Evolutionary conservation across 1,140 invertebrate species (phyloP).

Genomic region (Charaxes varanes): DNA sequence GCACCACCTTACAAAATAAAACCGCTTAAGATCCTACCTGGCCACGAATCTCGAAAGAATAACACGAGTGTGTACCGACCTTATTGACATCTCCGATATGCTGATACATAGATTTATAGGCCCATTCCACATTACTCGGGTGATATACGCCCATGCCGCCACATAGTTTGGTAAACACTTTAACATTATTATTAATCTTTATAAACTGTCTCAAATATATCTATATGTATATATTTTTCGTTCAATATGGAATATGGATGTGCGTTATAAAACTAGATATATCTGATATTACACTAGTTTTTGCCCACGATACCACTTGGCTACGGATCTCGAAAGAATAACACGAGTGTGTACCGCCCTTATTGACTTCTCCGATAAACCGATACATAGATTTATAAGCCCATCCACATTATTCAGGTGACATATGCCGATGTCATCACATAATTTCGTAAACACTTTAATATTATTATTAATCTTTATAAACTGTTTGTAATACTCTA

Average conservation of each 20-base stretch:
- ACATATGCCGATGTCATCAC: conserved; percentile 3
- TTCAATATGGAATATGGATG: too few species aligned
- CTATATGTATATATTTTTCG: not conserved
- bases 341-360: conserved; percentile 38
- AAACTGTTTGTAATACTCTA: not conserved
- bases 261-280: too few species aligned
- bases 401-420: conserved; percentile 7
- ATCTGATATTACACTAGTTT: too few species aligned
- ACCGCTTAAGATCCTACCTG: conserved; percentile 58
- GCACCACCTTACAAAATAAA: conserved; percentile 64
- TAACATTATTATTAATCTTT: conserved; percentile 4
- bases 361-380: conserved; percentile 49
- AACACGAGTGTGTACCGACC: conserved; percentile 39
- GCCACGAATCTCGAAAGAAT: conserved; percentile 46
- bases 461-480: too few species aligned
- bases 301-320: conserved; percentile 56
- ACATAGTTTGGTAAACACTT: conserved; percentile 5
- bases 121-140: conserved; percentile 7
- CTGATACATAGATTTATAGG: conserved; percentile 30
- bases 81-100: conserved; percentile 50
- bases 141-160: conserved; percentile 5
- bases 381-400: conserved; percentile 30
- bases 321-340: conserved; percentile 45
- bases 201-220: not conserved
- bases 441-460: conserved; percentile 5